Evolutionary conservation across 2,113 vertebrate species (phyloP).

Genomic region (Origma solitaria): DNA sequence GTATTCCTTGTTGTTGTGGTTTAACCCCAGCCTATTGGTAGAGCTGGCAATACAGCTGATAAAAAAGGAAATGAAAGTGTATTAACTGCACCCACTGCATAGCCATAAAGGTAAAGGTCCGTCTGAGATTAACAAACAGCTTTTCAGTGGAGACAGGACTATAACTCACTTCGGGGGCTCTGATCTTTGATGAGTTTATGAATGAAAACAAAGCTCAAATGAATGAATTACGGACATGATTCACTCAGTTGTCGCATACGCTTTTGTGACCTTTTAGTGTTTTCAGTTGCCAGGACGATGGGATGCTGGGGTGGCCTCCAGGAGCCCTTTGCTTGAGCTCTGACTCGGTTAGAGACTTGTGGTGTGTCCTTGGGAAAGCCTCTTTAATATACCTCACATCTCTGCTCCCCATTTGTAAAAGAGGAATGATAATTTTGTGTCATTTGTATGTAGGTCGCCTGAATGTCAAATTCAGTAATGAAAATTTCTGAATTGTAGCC

Average conservation of each 20-base stretch:
- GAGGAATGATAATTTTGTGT: background rate
- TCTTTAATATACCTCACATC: background rate
- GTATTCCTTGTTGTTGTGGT: background rate
- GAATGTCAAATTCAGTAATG: background rate
- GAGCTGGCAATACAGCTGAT: background rate
- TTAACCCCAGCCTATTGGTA: background rate
- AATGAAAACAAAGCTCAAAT: constrained; percentile 38
- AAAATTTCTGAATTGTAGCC: background rate
- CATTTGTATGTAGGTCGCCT: background rate
- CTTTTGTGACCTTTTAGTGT: constrained; percentile 25
- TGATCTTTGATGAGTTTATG: constrained; percentile 44
- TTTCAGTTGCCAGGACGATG: background rate
- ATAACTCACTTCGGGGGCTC: constrained; percentile 13
- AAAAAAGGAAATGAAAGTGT: constrained; percentile 8
- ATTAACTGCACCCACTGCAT: background rate
- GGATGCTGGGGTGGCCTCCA: background rate
- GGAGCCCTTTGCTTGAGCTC: background rate
- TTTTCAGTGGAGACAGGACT: background rate
- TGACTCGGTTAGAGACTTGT: background rate
- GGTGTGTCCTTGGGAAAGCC: background rate
- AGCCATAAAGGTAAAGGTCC: background rate
- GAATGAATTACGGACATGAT: background rate
- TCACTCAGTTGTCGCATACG: background rate
- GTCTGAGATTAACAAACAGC: background rate
- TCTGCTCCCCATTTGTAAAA: background rate